A percentile compares a stretch with the other conserved stretches of the same genome.
Evolutionary conservation across 1,140 invertebrate genomes (phyloP).

Genomic region (Polypedilum vanderplanki): DNA sequence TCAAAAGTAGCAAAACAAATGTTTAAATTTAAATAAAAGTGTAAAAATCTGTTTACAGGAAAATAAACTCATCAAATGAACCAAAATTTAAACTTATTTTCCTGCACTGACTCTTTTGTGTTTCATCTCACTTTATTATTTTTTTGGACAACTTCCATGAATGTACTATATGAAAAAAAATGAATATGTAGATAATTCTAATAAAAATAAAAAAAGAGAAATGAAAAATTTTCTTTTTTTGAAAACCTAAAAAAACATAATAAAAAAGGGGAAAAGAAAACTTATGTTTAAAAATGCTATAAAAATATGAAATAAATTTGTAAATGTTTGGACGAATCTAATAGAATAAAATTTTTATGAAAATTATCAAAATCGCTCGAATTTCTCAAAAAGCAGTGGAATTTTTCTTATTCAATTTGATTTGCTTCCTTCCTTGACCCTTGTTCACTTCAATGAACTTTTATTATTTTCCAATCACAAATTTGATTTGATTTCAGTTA

Average conservation of each 20-base stretch:
- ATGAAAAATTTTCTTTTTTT: not conserved
- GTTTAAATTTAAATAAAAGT: too few relatives aligned
- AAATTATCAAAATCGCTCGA: not conserved
- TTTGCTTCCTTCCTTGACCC: too few relatives aligned
- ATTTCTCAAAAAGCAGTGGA: too few relatives aligned
- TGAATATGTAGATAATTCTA: conserved; percentile 13
- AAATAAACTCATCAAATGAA: too few relatives aligned
- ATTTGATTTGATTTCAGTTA: too few relatives aligned
- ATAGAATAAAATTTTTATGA: conserved; percentile 3
- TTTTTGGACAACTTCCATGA: not conserved
- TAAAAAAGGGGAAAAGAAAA: conserved; percentile 4
- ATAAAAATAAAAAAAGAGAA: not conserved
- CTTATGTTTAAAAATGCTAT: conserved; percentile 15
- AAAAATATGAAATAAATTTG: not conserved
- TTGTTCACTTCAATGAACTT: too few relatives aligned
- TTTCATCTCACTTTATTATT: conserved; percentile 1
- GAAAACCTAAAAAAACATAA: not conserved
- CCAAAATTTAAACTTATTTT: too few relatives aligned
- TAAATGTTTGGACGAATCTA: not conserved
- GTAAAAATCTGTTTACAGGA: too few relatives aligned
- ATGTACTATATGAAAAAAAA: conserved; percentile 9
- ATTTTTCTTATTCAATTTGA: too few relatives aligned
- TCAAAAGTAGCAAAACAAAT: too few relatives aligned
- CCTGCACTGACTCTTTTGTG: not conserved
- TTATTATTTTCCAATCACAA: too few relatives aligned